phyloP scores from a whole-genome alignment of 1,140 invertebrate species.

The Luehdorfia chinensis region DNA sequence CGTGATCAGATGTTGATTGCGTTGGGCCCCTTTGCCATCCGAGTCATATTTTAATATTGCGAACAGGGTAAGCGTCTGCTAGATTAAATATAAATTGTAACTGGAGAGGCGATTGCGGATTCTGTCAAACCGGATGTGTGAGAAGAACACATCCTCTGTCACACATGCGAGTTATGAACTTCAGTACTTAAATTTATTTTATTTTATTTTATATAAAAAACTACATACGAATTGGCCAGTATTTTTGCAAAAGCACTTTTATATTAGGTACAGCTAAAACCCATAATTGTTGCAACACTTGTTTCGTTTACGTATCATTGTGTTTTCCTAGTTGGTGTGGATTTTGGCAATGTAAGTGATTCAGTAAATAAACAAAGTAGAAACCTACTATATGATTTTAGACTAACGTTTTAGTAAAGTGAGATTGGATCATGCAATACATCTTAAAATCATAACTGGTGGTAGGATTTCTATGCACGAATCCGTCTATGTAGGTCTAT shows the following conservation, averaged over 20 bases:
- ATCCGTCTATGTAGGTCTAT: no score
- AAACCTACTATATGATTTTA: no score
- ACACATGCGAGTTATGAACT: constrained; percentile 1
- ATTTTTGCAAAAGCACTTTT: neutral
- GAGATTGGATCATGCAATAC: no score
- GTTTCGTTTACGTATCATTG: no score
- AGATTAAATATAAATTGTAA: constrained; percentile 60
- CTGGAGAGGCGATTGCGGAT: constrained; percentile 15
- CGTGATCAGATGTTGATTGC: constrained; percentile 69
- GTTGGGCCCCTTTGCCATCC: constrained; percentile 30
- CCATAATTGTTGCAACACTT: neutral
- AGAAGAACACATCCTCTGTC: neutral
- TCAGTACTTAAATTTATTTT: neutral
- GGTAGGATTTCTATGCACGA: no score
- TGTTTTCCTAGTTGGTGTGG: no score
- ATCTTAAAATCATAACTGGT: no score
- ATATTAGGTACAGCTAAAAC: neutral
- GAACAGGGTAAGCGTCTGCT: constrained; percentile 53
- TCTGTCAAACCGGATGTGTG: neutral
- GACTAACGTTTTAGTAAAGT: no score
- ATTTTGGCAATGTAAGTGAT: no score
- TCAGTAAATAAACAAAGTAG: no score
- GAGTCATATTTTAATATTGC: constrained; percentile 73
- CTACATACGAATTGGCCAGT: neutral
- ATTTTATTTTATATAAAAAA: neutral